phyloP scores from a whole-genome alignment of 2,113 vertebrate species.

The Etheostoma cragini region DNA sequence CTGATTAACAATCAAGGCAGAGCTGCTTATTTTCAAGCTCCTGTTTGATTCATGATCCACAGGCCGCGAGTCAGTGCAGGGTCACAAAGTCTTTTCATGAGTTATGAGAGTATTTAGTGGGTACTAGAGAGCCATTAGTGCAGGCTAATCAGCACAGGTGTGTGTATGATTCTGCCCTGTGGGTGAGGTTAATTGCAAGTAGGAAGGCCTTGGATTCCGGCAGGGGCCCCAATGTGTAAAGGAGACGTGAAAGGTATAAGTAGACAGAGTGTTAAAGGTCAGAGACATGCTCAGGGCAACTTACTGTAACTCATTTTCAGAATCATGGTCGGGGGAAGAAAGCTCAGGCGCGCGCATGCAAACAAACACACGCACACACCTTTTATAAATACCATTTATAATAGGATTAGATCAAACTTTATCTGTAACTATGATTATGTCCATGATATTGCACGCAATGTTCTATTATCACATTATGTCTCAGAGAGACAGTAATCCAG shows the following conservation, averaged over 20 bases:
- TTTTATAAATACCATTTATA: not conserved
- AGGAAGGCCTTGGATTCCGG: slow-evolving; percentile 61
- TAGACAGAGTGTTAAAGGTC: slow-evolving; percentile 42
- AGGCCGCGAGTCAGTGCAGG: slow-evolving; percentile 56
- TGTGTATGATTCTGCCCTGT: slow-evolving; percentile 58
- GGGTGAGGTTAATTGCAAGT: slow-evolving; percentile 80
- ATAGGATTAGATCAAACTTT: not conserved
- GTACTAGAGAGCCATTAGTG: slow-evolving; percentile 68
- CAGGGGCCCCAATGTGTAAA: slow-evolving; percentile 18
- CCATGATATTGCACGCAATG: not conserved
- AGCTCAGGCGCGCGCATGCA: not conserved
- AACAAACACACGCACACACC: not conserved
- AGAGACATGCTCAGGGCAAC: slow-evolving; percentile 47
- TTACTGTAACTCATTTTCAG: slow-evolving; percentile 54
- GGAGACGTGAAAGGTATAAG: slow-evolving; percentile 17
- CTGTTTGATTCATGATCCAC: slow-evolving; percentile 62
- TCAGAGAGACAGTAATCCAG: not conserved
- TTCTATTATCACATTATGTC: no score
- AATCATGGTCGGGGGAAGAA: slow-evolving; percentile 41
- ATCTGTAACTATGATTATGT: not conserved
- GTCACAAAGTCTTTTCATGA: slow-evolving; percentile 70
- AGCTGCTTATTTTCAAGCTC: slow-evolving; percentile 62
- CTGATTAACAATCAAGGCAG: slow-evolving; percentile 65
- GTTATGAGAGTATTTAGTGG: slow-evolving; percentile 75
- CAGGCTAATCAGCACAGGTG: slow-evolving; percentile 70